A percentile compares a stretch with the other conserved stretches of the same genome.
Evolutionary conservation across 2,113 vertebrate genomes (phyloP).

Genomic region (Cyanoderma ruficeps): DNA sequence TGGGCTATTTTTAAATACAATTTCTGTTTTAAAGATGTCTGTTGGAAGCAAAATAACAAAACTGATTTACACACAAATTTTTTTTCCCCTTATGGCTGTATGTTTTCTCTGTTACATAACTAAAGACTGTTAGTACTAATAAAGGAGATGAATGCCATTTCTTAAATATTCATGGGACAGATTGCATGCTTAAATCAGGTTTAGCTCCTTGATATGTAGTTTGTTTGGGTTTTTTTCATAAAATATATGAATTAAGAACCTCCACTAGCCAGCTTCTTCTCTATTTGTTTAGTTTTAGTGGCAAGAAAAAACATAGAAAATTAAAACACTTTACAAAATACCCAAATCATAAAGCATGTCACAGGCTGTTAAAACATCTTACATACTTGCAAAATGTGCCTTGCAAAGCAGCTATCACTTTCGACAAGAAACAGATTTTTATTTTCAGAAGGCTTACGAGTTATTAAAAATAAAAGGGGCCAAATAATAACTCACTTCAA

Average conservation of each 20-base stretch:
- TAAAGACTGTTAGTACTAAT: not conserved
- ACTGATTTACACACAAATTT: not conserved
- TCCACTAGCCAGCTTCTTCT: not conserved
- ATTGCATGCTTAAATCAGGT: not conserved
- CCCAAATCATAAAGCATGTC: not conserved
- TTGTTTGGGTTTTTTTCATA: not conserved
- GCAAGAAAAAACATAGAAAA: not conserved
- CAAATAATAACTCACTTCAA: not conserved
- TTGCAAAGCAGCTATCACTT: not conserved
- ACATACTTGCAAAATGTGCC: not conserved
- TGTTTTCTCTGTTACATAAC: not conserved
- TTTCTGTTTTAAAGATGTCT: conserved; percentile 27
- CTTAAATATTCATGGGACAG: not conserved
- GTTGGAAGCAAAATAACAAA: conserved; percentile 40
- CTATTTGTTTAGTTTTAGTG: not conserved
- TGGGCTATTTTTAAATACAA: conserved; percentile 17
- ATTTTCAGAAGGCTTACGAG: not conserved
- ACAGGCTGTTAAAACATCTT: not conserved
- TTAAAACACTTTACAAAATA: not conserved
- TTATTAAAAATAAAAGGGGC: not conserved
- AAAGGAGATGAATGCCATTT: not conserved
- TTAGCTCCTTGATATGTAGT: not conserved
- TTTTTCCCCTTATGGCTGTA: not conserved
- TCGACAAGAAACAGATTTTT: not conserved
- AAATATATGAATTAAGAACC: not conserved